Evolutionary conservation across 2,113 vertebrate species (phyloP).

Genomic region (Paramisgurnus dabryanus): DNA sequence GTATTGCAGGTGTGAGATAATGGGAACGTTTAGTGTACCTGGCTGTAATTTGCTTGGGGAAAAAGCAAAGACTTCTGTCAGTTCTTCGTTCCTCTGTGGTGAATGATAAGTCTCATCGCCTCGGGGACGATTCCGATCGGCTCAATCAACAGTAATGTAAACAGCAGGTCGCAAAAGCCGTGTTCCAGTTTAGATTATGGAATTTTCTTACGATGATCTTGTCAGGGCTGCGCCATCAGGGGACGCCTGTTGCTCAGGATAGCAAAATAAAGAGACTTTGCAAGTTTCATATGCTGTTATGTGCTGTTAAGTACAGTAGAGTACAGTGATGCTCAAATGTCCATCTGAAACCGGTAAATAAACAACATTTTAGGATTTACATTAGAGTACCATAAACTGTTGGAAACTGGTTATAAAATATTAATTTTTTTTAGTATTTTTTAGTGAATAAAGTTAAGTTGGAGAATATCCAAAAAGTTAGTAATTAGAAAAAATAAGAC

Average conservation of each 20-base stretch:
- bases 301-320: not conserved
- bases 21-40: slow-evolving; percentile 37
- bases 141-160: slow-evolving; percentile 26
- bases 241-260: not conserved
- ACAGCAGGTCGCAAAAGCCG: slow-evolving; percentile 25
- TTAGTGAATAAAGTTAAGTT: no score
- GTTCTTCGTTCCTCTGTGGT: not conserved
- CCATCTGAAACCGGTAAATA: no score
- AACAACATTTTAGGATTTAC: no score
- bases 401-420: no score
- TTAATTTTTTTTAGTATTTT: no score
- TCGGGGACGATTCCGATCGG: not conserved
- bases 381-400: no score
- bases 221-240: slow-evolving; percentile 19
- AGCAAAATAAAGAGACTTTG: not conserved
- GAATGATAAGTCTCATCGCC: slow-evolving; percentile 27
- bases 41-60: slow-evolving; percentile 24
- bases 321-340: not conserved
- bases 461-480: no score
- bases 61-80: slow-evolving; percentile 13
- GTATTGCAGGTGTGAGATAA: slow-evolving; percentile 22
- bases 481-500: no score
- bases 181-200: slow-evolving; percentile 22
- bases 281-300: not conserved
- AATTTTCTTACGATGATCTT: slow-evolving; percentile 21